Conservation (phyloP, 2,888 invertebrate species). For the Urechis unicinctus region DNA sequence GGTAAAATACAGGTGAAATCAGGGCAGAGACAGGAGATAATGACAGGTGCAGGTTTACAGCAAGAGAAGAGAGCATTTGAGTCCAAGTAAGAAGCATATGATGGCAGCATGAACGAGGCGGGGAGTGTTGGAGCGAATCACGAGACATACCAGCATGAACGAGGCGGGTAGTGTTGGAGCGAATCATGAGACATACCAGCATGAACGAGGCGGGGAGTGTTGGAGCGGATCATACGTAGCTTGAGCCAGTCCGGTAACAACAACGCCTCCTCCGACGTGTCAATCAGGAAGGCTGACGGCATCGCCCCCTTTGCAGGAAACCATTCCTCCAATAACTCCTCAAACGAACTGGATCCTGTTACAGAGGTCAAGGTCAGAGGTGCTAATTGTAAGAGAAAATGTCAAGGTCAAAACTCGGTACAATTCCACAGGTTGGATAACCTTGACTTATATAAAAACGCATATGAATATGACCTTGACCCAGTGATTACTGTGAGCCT, state of each 20-base stretch:
- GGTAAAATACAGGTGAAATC: no score
- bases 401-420: no score
- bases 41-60: no score
- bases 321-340: slow-evolving; percentile 74
- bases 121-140: slow-evolving; percentile 73
- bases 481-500: no score
- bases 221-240: slow-evolving; percentile 74
- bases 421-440: background rate
- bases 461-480: no score
- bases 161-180: slow-evolving; percentile 72
- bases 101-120: slow-evolving; percentile 70
- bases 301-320: slow-evolving; percentile 68
- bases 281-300: slow-evolving; percentile 72
- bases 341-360: slow-evolving; percentile 26
- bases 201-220: slow-evolving; percentile 72
- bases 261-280: slow-evolving; percentile 73
- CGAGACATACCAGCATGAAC: slow-evolving; percentile 73
- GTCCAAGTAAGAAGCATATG: no score
- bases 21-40: no score
- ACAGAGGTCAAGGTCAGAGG: background rate
- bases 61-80: no score
- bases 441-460: no score
- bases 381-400: background rate
- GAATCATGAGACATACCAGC: slow-evolving; percentile 68
- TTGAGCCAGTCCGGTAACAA: slow-evolving; percentile 91